Conservation (phyloP, 1,140 invertebrate species). For the Camponotus vicinus region DNA sequence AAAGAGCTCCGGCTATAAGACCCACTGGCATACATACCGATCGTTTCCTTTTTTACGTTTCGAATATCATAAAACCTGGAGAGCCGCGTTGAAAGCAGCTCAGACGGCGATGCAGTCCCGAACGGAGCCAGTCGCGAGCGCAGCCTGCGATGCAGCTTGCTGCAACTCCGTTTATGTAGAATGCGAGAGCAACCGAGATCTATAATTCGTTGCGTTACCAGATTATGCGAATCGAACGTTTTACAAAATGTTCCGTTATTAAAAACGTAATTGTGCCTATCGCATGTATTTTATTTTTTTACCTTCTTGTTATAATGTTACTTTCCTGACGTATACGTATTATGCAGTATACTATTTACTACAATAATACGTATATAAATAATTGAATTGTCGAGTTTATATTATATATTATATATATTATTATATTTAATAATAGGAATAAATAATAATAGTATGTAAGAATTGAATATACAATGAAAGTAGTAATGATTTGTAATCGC, state of each 20-base stretch:
- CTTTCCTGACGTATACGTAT: neutral
- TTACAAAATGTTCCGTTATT: neutral
- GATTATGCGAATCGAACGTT: neutral
- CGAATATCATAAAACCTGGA: slow-evolving; percentile 86
- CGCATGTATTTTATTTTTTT: neutral
- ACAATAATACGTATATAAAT: neutral
- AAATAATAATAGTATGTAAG: no score
- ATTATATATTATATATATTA: no score
- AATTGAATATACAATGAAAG: neutral
- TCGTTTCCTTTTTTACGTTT: slow-evolving; percentile 86
- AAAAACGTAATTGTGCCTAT: neutral
- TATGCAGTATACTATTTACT: no score
- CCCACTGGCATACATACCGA: slow-evolving; percentile 85
- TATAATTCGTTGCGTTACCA: neutral
- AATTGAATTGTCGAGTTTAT: neutral
- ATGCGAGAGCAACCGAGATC: neutral
- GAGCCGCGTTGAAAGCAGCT: slow-evolving; percentile 73
- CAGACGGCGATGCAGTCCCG: slow-evolving; percentile 79
- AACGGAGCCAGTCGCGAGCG: slow-evolving; percentile 56
- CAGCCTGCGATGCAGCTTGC: neutral
- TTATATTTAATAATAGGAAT: neutral
- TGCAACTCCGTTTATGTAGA: neutral
- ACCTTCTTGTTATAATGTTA: neutral
- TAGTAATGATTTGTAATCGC: neutral
- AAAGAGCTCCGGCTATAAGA: slow-evolving; percentile 78